Base-by-base conservation (phyloP, 2,113 vertebrate species). In the Gavialis gangeticus region DNA sequence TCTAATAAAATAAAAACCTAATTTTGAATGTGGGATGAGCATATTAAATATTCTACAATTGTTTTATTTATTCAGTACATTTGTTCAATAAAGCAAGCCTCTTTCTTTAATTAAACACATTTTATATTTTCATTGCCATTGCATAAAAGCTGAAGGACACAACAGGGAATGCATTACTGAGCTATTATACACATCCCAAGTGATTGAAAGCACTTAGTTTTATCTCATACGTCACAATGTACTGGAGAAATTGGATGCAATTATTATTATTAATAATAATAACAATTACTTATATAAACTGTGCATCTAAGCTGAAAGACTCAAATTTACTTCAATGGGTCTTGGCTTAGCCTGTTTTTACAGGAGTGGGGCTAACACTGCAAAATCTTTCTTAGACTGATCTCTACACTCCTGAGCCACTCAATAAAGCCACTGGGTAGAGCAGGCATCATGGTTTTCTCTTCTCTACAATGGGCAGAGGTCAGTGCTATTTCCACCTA, bases 41-140 rank as follows among this genome's bases (percentile, higher is more conserved):
- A 55, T 17, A 22, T 60, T 89, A 91, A 83, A 21, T 3, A 24
- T 85, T n/a, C 64, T 85, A 67, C 27, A 79, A 85, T 90, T 87
- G 28, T 6, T 2, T 66, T 83, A 91, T 88, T 93, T 94, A 95
- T 94, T 92, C 94, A 75, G 24, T 92, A 71, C 14, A 81, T 73
- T 85, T 85, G 12, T 60, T 95, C 88, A 89, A 92, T 92, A 94
- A 93, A 90, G 95, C 71, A 30, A 63, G 73, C 58, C 25, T 92
- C 80, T 92, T 90, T 81, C 84, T 88, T 95, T 96, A 97, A 96
- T 96, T 96, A 96, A 96, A 96, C 55, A 78, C 15, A 18, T 92
- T 96, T 94, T 95, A 91, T 91, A 87, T 86, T 87, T 95, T 85
- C 84, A 95, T 85, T 77, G 78, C 84, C 75, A 54, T 67, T 86